A percentile compares a stretch with the other conserved stretches of the same genome.
Conservation (phyloP, 2,888 invertebrate species). For the Dryadula phaetusa region DNA sequence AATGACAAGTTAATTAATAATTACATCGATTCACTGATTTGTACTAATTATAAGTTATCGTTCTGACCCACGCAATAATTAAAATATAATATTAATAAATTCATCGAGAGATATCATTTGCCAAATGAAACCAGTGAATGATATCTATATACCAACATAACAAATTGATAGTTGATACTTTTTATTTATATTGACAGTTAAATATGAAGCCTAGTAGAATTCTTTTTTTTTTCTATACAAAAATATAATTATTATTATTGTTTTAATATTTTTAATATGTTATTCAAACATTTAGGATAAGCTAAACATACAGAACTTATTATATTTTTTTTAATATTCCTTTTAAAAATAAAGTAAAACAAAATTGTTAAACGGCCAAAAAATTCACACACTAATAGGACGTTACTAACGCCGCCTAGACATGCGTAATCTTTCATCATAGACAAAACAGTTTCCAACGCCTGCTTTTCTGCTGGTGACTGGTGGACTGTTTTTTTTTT, state of each 20-base stretch:
- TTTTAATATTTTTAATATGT: no score
- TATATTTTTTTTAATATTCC: no score
- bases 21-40: conserved; percentile 20
- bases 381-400: no score
- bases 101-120: conserved; percentile 6
- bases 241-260: no score
- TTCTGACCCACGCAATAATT: conserved; percentile 15
- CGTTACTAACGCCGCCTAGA: not conserved
- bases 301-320: no score
- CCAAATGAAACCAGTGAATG: not conserved
- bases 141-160: no score
- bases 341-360: not conserved
- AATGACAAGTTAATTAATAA: conserved; percentile 1
- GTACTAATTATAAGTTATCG: conserved; percentile 48
- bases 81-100: conserved; percentile 22
- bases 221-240: no score
- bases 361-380: no score
- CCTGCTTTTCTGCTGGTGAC: conserved; percentile 58
- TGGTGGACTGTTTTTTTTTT: conserved; percentile 67
- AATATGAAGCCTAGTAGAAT: no score
- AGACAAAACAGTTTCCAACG: conserved; percentile 69
- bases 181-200: not conserved
- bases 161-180: not conserved
- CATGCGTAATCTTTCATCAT: conserved; percentile 28
- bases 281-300: no score